Conservation (phyloP, 2,888 invertebrate species). For the Frankliniella fusca region DNA sequence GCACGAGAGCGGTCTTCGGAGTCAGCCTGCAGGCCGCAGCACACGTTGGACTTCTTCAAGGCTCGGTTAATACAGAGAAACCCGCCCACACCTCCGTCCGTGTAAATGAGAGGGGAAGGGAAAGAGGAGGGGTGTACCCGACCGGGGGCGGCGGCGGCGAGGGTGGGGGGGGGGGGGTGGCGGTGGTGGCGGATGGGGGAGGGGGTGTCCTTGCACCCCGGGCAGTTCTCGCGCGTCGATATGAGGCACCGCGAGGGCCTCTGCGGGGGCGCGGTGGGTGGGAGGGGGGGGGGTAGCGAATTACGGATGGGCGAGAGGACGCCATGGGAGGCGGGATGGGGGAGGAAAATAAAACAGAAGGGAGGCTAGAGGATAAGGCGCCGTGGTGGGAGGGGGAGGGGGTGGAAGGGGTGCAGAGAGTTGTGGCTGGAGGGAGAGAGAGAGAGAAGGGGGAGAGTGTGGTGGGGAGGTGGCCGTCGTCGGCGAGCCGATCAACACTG, state of each 20-base stretch:
- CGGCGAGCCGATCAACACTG: too few species aligned
- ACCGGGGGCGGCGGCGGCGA: neutral
- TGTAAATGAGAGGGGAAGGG: neutral
- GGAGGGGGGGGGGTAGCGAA: too few species aligned
- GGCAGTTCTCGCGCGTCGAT: slow-evolving; percentile 18
- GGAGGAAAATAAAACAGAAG: too few species aligned
- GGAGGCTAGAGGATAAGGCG: neutral
- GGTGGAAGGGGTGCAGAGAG: neutral
- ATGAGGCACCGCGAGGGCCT: slow-evolving; percentile 3
- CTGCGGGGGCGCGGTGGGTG: too few species aligned
- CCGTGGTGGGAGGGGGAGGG: neutral
- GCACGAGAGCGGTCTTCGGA: too few species aligned
- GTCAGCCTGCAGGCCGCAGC: too few species aligned
- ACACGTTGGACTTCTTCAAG: too few species aligned
- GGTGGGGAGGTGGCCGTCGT: neutral
- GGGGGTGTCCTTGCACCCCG: slow-evolving; percentile 11
- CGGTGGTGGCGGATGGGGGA: neutral
- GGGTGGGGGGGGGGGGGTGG: neutral
- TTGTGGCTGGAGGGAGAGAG: neutral
- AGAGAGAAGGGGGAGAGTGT: neutral
- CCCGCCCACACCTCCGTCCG: too few species aligned
- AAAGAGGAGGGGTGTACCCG: neutral
- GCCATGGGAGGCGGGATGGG: too few species aligned
- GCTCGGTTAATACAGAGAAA: too few species aligned
- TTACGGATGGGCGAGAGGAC: too few species aligned